These are phyloP conservation scores for Halictus rubicundus DNA, from an alignment of 1,140 invertebrate genomes.

Conservation along the genomic window DNA sequence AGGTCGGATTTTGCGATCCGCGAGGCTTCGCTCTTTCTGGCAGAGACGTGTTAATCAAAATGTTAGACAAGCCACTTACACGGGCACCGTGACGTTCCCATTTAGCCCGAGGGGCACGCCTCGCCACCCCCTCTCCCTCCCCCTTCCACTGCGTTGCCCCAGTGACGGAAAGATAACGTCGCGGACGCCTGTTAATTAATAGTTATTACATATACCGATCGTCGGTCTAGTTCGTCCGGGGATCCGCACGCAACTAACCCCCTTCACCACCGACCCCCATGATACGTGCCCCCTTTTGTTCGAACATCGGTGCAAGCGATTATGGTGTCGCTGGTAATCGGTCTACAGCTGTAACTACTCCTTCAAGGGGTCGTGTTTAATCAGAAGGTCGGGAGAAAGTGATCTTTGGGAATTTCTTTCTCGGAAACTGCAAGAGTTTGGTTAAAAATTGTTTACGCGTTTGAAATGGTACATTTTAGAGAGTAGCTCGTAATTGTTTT, in stretches of 20 bases:
- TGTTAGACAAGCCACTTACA: conserved; percentile 82
- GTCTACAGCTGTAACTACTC: conserved; percentile 10
- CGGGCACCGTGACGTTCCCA: conserved; percentile 79
- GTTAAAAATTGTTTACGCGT: too few species aligned
- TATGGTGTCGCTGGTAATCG: conserved; percentile 13
- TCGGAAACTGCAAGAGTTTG: too few species aligned
- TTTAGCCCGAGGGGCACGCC: conserved; percentile 70
- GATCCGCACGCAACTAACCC: background rate
- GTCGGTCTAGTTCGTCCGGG: background rate
- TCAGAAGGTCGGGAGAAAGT: too few species aligned
- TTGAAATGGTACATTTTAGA: too few species aligned
- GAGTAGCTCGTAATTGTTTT: too few species aligned
- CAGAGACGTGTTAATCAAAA: conserved; percentile 81
- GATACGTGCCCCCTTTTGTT: background rate
- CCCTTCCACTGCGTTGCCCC: conserved; percentile 21
- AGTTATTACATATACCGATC: conserved; percentile 56
- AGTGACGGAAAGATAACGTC: conserved; percentile 54
- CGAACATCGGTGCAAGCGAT: background rate
- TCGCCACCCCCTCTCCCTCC: background rate
- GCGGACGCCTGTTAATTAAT: conserved; percentile 62
- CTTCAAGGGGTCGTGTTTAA: too few species aligned
- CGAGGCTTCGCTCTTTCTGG: conserved; percentile 66
- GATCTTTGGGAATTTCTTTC: too few species aligned
- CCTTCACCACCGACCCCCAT: too few species aligned
- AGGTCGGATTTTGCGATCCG: conserved; percentile 69